A percentile compares a stretch with the other conserved stretches of the same genome.
phyloP scores from a whole-genome alignment of 2,113 vertebrate species.

The Fregata magnificens region DNA sequence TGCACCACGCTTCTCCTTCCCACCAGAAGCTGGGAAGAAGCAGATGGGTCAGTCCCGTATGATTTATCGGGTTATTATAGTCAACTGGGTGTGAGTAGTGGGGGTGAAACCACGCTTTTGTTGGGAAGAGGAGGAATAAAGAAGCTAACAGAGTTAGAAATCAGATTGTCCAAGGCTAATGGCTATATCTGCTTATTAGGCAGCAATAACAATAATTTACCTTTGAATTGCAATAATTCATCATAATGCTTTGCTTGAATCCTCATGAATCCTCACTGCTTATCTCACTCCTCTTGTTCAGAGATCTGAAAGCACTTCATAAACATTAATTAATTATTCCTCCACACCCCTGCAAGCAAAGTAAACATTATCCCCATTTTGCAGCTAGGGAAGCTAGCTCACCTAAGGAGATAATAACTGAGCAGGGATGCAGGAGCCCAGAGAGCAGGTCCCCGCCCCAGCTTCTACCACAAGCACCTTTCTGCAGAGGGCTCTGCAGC shows the following conservation, averaged over 20 bases:
- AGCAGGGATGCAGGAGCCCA: not conserved
- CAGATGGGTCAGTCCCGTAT: not conserved
- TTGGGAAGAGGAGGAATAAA: not conserved
- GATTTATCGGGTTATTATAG: not conserved
- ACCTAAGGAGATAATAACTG: not conserved
- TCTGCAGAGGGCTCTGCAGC: not conserved
- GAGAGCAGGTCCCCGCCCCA: not conserved
- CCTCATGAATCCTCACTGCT: not conserved
- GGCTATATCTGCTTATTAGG: not conserved
- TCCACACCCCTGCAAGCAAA: conserved; percentile 29
- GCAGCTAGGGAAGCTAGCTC: not conserved
- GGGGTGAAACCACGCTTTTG: not conserved
- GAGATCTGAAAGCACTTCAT: conserved; percentile 19
- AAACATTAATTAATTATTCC: conserved; percentile 49
- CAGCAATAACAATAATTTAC: conserved; percentile 10
- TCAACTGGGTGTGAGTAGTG: not conserved
- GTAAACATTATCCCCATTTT: not conserved
- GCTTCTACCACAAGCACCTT: not conserved
- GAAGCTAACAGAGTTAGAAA: not conserved
- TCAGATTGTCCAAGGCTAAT: not conserved
- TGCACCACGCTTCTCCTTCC: not conserved
- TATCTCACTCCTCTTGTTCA: conserved; percentile 1
- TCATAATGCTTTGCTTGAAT: not conserved
- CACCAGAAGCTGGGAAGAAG: not conserved
- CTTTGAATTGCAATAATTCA: not conserved